Evolutionary conservation across 1,140 invertebrate genomes (phyloP).

Genomic region (Proctacanthus coquilletti): DNA sequence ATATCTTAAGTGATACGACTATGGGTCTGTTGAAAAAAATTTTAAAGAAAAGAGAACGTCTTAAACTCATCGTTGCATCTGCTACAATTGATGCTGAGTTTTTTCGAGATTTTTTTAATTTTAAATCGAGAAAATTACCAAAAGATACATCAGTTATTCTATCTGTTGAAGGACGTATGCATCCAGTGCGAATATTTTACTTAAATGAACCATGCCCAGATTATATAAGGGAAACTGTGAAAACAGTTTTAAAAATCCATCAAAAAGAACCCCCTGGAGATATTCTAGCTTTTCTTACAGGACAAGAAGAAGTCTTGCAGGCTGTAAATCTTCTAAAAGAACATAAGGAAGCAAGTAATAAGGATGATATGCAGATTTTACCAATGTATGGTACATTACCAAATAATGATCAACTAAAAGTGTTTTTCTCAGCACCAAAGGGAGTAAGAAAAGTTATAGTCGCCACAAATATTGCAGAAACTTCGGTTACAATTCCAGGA

Average conservation of each 20-base stretch:
- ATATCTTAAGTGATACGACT: slow-evolving; percentile 82
- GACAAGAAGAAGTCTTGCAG: slow-evolving; percentile 77
- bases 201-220: slow-evolving; percentile 71
- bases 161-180: slow-evolving; percentile 74
- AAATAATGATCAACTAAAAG: slow-evolving; percentile 70
- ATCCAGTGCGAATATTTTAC: slow-evolving; percentile 81
- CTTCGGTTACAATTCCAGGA: slow-evolving; percentile 72
- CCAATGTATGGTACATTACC: slow-evolving; percentile 88
- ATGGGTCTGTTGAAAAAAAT: slow-evolving; percentile 92
- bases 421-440: slow-evolving; percentile 63
- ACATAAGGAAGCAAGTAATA: slow-evolving; percentile 41
- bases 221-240: slow-evolving; percentile 76
- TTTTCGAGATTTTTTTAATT: slow-evolving; percentile 78
- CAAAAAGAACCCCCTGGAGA: slow-evolving; percentile 66
- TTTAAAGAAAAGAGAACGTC: slow-evolving; percentile 61
- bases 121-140: slow-evolving; percentile 35
- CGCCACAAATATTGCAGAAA: slow-evolving; percentile 96
- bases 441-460: slow-evolving; percentile 79
- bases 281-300: slow-evolving; percentile 87
- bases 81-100: slow-evolving; percentile 88
- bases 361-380: slow-evolving; percentile 53
- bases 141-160: slow-evolving; percentile 68
- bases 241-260: slow-evolving; percentile 84
- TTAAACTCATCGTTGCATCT: slow-evolving; percentile 82
- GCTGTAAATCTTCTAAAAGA: slow-evolving; percentile 51